These are phyloP conservation scores for Ormyrus nitidulus DNA, from an alignment of 2,888 invertebrate genomes.

Conservation along the genomic window DNA sequence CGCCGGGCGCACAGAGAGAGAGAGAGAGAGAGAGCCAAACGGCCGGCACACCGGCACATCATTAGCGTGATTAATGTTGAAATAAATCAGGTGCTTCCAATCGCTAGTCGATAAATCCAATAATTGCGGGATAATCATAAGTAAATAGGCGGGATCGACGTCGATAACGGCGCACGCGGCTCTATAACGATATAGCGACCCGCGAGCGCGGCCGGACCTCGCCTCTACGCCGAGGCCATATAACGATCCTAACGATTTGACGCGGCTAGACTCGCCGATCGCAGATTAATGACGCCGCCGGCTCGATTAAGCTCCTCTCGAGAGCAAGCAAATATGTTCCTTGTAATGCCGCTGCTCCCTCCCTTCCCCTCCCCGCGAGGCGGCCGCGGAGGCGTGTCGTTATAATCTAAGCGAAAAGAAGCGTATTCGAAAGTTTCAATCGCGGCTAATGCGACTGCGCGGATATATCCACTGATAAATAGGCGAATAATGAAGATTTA, in stretches of 20 bases:
- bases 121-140: slow-evolving; percentile 75
- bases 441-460: background rate
- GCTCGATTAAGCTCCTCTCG: slow-evolving; percentile 42
- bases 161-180: slow-evolving; percentile 60
- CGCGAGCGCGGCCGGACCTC: background rate
- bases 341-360: slow-evolving; percentile 4
- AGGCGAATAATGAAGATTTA: slow-evolving; percentile 37
- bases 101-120: slow-evolving; percentile 74
- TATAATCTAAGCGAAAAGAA: slow-evolving; percentile 9
- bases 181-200: slow-evolving; percentile 55
- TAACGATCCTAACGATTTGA: slow-evolving; percentile 52
- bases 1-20: too few relatives aligned
- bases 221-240: background rate
- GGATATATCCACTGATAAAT: slow-evolving; percentile 20
- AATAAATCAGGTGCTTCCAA: slow-evolving; percentile 74
- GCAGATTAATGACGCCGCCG: slow-evolving; percentile 47
- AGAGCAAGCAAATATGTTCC: slow-evolving; percentile 14
- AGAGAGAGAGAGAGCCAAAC: slow-evolving; percentile 13
- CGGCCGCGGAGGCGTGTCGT: slow-evolving; percentile 25
- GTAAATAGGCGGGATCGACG: slow-evolving; percentile 70
- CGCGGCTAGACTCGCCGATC: slow-evolving; percentile 40
- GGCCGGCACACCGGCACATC: slow-evolving; percentile 69
- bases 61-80: slow-evolving; percentile 75
- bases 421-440: slow-evolving; percentile 13
- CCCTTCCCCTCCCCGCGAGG: too few relatives aligned